A percentile compares a stretch with the other conserved stretches of the same genome.
These are phyloP conservation scores for Cnemophilus loriae DNA, from an alignment of 2,113 vertebrate species.

Conservation along the genomic window DNA sequence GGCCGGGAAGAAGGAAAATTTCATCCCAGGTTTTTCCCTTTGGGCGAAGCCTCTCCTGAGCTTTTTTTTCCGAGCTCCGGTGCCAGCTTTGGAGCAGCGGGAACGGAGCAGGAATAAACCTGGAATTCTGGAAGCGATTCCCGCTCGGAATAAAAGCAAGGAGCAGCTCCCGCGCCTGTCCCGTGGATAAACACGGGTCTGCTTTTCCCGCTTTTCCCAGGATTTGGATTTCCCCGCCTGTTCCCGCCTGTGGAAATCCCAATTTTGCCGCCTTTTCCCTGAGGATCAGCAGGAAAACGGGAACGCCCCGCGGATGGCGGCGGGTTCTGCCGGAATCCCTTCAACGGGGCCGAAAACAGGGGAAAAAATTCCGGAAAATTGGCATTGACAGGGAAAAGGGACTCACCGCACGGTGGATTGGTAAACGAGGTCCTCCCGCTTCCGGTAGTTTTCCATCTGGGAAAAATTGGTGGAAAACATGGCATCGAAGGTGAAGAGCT, in stretches of 20 bases:
- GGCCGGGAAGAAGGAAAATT: neutral
- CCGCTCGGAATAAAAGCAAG: conserved; percentile 6
- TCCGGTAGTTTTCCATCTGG: conserved; percentile 84
- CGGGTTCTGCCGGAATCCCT: neutral
- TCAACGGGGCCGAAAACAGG: rapidly evolving
- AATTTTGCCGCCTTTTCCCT: rapidly evolving
- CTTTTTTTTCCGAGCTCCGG: conserved; percentile 19
- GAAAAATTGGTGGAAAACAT: conserved; percentile 91
- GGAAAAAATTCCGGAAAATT: neutral
- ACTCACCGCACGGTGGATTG: conserved; percentile 87
- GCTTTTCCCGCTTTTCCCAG: neutral
- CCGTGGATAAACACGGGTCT: neutral
- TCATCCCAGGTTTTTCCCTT: conserved; percentile 8
- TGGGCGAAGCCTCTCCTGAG: conserved; percentile 53
- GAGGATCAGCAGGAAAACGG: neutral
- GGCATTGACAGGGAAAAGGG: rapidly evolving
- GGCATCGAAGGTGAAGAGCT: conserved; percentile 92
- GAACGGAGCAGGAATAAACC: conserved; percentile 64
- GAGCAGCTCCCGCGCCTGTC: neutral
- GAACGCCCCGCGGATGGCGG: neutral
- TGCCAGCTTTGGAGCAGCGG: conserved; percentile 42
- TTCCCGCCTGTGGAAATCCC: neutral
- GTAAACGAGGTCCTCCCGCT: conserved; percentile 85
- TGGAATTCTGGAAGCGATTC: conserved; percentile 41
- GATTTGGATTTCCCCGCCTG: neutral